Conservation (phyloP, 2,797 vertebrate genomes). For the Balearica regulorum region DNA sequence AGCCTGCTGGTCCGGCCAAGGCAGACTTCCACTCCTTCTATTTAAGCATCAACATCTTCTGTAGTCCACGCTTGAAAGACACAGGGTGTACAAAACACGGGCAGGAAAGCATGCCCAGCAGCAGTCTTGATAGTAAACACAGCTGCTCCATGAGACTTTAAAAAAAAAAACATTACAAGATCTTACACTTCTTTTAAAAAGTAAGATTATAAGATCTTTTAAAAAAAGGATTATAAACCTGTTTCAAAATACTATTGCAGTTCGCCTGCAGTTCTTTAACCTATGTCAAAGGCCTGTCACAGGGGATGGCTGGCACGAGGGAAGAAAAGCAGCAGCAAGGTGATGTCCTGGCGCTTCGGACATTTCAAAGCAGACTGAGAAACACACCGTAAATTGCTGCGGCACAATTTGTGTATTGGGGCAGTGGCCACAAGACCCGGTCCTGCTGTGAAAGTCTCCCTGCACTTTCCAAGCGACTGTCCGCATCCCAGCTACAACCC, state of each 20-base stretch:
- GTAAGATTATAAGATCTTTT: not conserved
- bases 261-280: not conserved
- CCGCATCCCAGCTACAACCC: not conserved
- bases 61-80: accelerated
- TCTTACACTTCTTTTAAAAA: not conserved
- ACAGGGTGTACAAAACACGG: not conserved
- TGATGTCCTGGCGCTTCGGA: not conserved
- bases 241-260: too few relatives aligned
- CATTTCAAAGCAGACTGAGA: not conserved
- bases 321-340: not conserved
- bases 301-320: accelerated
- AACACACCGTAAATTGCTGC: accelerated
- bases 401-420: too few relatives aligned
- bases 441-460: not conserved
- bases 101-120: not conserved
- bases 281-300: not conserved
- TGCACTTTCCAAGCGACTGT: too few relatives aligned
- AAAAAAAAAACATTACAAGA: not conserved
- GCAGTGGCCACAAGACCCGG: not conserved
- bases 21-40: not conserved
- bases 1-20: not conserved
- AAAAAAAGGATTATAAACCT: not conserved
- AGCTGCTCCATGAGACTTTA: not conserved
- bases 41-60: not conserved
- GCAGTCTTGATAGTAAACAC: not conserved